Evolutionary conservation across 2,797 vertebrate species (phyloP).

Genomic region (Lithobates sylvaticus): DNA sequence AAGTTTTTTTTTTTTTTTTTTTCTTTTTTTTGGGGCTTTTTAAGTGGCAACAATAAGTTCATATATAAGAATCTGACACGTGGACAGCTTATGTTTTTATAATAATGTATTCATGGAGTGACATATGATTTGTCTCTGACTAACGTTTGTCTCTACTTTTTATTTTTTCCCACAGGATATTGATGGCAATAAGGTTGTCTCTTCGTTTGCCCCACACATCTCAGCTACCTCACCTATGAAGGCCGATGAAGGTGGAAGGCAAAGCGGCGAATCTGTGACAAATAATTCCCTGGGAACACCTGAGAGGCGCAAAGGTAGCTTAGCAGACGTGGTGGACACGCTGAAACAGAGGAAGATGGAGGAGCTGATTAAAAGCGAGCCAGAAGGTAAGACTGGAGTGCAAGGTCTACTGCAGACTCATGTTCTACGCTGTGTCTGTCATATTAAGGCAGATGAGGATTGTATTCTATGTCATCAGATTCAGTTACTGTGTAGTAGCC

Average conservation of each 20-base stretch:
- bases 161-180: constrained; percentile 82
- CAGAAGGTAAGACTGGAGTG: constrained; percentile 87
- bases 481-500: too few relatives aligned
- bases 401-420: too few relatives aligned
- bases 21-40: too few relatives aligned
- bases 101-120: too few relatives aligned
- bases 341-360: constrained; percentile 99
- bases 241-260: constrained; percentile 90
- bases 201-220: constrained; percentile 94
- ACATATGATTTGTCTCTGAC: neutral
- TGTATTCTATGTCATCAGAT: too few relatives aligned
- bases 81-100: too few relatives aligned
- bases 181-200: constrained; percentile 92
- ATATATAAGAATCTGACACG: too few relatives aligned
- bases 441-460: too few relatives aligned
- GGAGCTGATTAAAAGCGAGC: constrained; percentile 98
- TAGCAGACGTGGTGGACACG: constrained; percentile 97
- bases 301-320: constrained; percentile 95
- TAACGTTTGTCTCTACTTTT: neutral
- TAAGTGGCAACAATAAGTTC: too few relatives aligned
- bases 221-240: constrained; percentile 98
- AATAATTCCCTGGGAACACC: constrained; percentile 89
- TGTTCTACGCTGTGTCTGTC: too few relatives aligned
- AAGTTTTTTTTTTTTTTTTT: too few relatives aligned
- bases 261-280: constrained; percentile 85